Base-by-base conservation (phyloP, 2,888 invertebrate genomes). In the Cyclophora punctaria region DNA sequence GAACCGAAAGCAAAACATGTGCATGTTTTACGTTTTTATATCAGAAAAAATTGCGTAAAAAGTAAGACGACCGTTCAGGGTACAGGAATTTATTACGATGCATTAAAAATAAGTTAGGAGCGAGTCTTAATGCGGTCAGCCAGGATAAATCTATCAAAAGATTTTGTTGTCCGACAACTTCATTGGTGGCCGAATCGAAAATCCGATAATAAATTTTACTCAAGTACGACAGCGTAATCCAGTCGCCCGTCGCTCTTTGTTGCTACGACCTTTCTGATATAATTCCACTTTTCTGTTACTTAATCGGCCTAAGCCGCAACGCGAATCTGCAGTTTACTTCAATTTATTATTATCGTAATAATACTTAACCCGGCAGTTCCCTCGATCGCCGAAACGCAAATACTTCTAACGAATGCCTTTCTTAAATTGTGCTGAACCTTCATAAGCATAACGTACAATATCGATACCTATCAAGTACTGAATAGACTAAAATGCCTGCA, bases 141-240 rank as follows among this genome's bases (percentile, higher is more conserved):
- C 80, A 79, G 86, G 86, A 88, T 87, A 86, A 86, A 87, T 88
- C 86, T 87, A 88, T 87, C 87, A 88, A 84, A 86, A 87, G 87
- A 88, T 86, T 88, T 86, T 86, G 86, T 86, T 84, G 86, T 86
- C 85, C 84, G 83, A 88, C 87, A 87, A 85, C 87, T 85, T 87
- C 87, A 88, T 88, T 86, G 87, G 87, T 88, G 87, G 87, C 86
- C 87, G 83, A 85, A 85, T 84, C 85, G 86, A 86, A 86, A 88
- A 87, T 87, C 87, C 85, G 81, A 87, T 84, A 85, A 88, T 88
- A 88, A 88, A 88, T 88, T 86, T 85, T 80, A 86, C 86, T 86
- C 85, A 84, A 85, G 82, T 79, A 82, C 84, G 87, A 87, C 87
- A 85, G 85, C 78, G 85, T 87, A 87, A 88, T 84, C 87, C 87